A percentile compares a stretch with the other conserved stretches of the same genome.
These are phyloP conservation scores for Luidia sarsii DNA, from an alignment of 53 echinoderm and acorn worm genomes.

Conservation along the genomic window DNA sequence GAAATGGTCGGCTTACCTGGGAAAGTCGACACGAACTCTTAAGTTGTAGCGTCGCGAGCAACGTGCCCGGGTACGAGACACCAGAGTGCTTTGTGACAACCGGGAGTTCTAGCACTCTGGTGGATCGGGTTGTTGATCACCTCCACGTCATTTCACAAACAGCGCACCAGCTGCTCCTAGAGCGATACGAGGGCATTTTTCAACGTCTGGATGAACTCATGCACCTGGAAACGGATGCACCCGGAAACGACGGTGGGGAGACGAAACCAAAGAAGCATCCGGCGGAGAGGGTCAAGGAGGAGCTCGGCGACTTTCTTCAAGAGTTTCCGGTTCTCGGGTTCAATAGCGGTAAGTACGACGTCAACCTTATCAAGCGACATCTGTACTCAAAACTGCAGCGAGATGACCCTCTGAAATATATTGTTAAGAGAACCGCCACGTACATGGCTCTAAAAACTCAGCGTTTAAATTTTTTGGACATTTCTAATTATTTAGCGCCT, in stretches of 20 bases:
- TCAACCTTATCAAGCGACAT: constrained; percentile 29
- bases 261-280: neutral
- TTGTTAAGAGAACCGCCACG: constrained; percentile 10
- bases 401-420: constrained; percentile 7
- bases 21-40: constrained; percentile 2
- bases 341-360: constrained; percentile 47
- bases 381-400: neutral
- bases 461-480: constrained; percentile 33
- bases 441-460: constrained; percentile 25
- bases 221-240: too few species aligned
- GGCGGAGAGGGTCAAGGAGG: neutral
- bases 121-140: neutral
- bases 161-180: neutral
- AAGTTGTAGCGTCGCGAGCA: neutral
- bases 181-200: neutral
- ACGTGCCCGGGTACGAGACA: neutral
- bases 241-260: neutral
- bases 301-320: constrained; percentile 1
- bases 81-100: neutral
- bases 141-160: neutral
- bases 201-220: neutral
- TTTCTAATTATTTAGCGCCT: constrained; percentile 46
- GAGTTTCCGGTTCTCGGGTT: constrained; percentile 50
- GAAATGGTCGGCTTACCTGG: too few species aligned
- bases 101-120: neutral